Evolutionary conservation across 2,888 invertebrate genomes (phyloP), one percentile per base, ranked within the genome.

Genomic region (Nemotelus pantherinus): DNA sequence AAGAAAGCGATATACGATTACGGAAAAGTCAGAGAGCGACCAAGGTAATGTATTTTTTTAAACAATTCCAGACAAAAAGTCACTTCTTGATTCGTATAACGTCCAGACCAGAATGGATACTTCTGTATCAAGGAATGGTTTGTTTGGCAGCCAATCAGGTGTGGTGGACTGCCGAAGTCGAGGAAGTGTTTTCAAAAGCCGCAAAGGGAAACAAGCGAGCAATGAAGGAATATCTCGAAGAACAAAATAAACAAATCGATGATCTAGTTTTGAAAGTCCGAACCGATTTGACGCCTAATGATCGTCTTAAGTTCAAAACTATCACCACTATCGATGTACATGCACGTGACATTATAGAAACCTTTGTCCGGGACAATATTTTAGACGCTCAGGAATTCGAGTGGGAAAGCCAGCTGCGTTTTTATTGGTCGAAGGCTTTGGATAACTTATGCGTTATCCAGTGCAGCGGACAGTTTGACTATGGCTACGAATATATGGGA

Each of bases 111-210:
- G 92, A 94, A 45, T 97, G 97, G 97, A 95, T 97, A 89, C 84
- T 96, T 84, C 92, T 94, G 82, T 96, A 94, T 87, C 94, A 94
- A 85, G 97, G 97, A 72, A 95, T 95, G 95, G 91, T 95, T 64
- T 91, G 93, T 80, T 87, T 95, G 39, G 95, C 93, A 0, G 94
- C 94, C 0, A 95, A 95, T 88, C 94, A 94, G 82, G 93, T 97
- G 2, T 97, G 97, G 97, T 97, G 97, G 97, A 97, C 97, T 0
- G 95, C 95, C 5, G 97, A 97, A 86, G 95, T 96, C 0, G 97
- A 97, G 84, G 94, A 97, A 84, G 94, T 95, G 0, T 97, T 97
- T 85, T 87, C 85, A 3, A 92, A 91, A 84, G 83, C 88, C 1
- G 88, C 90, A 5, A 90, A 89, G 79, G 95, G 96, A 2, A 91